Evolutionary conservation across 2,113 vertebrate genomes (phyloP).

Genomic region (Epinephelus lanceolatus): DNA sequence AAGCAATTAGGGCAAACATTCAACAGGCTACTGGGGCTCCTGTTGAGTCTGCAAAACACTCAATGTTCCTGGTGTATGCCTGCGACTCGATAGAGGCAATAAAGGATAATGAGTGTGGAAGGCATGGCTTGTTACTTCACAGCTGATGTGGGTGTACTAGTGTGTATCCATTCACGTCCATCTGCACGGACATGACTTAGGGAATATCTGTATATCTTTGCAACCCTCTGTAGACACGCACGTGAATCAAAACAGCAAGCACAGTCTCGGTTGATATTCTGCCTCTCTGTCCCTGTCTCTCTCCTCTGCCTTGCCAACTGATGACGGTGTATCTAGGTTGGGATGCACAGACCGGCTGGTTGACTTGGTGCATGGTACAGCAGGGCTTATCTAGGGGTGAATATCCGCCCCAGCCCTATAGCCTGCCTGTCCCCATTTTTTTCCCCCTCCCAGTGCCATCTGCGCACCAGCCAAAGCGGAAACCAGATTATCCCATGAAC

Average conservation of each 20-base stretch:
- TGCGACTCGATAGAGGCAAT: not conserved
- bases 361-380: conserved; percentile 59
- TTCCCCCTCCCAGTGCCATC: conserved; percentile 71
- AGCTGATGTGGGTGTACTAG: not conserved
- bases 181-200: not conserved
- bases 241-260: not conserved
- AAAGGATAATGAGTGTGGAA: conserved; percentile 8
- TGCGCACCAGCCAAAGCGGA: conserved; percentile 76
- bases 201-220: not conserved
- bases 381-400: conserved; percentile 76
- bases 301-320: not conserved
- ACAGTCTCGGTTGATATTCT: not conserved
- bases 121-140: conserved; percentile 12
- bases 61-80: conserved; percentile 2
- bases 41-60: conserved; percentile 18
- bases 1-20: conserved; percentile 18
- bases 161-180: not conserved
- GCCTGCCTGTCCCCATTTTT: conserved; percentile 73
- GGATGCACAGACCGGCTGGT: conserved; percentile 35
- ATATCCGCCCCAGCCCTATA: conserved; percentile 64
- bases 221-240: not conserved
- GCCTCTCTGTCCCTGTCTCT: not conserved
- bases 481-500: conserved; percentile 81
- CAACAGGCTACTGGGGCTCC: not conserved
- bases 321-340: conserved; percentile 5